Evolutionary conservation across 2,113 vertebrate species (phyloP).

Genomic region (Clarias macrocephalus): DNA sequence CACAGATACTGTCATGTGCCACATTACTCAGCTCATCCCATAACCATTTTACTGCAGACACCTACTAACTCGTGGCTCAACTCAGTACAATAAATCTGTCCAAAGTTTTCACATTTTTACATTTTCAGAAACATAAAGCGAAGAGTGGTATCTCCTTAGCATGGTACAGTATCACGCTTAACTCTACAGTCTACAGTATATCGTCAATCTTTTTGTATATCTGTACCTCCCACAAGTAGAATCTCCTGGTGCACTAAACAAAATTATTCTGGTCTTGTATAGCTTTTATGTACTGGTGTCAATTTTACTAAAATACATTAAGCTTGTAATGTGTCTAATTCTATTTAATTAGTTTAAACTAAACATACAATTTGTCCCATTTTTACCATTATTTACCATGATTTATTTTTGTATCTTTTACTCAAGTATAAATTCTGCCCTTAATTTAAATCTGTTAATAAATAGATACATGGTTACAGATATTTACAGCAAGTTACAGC

Average conservation of each 20-base stretch:
- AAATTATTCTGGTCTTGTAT: too few species aligned
- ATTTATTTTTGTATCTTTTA: too few species aligned
- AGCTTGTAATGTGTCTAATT: too few species aligned
- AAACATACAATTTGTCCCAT: too few species aligned
- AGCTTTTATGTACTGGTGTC: too few species aligned
- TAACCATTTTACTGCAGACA: not conserved
- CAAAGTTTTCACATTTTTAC: not conserved
- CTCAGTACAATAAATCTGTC: not conserved
- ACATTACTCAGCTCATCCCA: not conserved
- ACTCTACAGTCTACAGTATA: not conserved
- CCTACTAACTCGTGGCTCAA: not conserved
- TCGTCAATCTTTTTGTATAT: not conserved
- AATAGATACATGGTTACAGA: too few species aligned
- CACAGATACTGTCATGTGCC: not conserved
- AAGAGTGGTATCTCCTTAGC: not conserved
- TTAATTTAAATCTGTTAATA: too few species aligned
- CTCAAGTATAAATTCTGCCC: too few species aligned
- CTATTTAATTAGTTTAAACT: too few species aligned
- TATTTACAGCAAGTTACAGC: too few species aligned
- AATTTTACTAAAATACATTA: too few species aligned
- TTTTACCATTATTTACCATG: too few species aligned
- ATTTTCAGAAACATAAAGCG: not conserved
- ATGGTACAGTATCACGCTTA: not conserved
- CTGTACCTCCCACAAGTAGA: not conserved
- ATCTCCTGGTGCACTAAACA: not conserved